Evolutionary conservation across 2,113 vertebrate genomes (phyloP).

Genomic region (Barbus barbus): DNA sequence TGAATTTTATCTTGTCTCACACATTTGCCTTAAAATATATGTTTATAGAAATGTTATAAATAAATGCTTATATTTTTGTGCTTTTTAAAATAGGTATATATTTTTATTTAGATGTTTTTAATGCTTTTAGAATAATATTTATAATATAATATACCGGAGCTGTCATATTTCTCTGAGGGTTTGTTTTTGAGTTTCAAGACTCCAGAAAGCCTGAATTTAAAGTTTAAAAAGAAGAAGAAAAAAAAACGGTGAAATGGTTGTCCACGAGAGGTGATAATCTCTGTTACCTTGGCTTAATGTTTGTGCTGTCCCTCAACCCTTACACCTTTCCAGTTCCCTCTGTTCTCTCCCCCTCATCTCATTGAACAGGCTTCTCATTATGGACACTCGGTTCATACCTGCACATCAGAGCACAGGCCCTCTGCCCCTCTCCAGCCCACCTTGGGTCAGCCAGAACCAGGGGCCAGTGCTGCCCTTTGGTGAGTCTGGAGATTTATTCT

Average conservation of each 20-base stretch:
- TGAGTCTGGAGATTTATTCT: slow-evolving; percentile 83
- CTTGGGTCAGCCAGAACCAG: slow-evolving; percentile 69
- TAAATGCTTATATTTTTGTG: no score
- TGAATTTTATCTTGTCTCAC: neutral
- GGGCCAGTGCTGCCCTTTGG: slow-evolving; percentile 75
- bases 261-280: slow-evolving; percentile 28
- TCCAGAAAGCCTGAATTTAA: no score
- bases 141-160: neutral
- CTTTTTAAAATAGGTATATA: neutral
- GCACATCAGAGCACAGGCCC: slow-evolving; percentile 51
- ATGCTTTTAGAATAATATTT: no score
- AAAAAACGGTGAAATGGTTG: neutral
- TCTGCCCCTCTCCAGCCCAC: slow-evolving; percentile 53
- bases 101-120: neutral
- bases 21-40: neutral
- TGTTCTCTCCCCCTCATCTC: neutral
- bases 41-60: no score
- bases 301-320: slow-evolving; percentile 36
- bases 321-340: neutral
- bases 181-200: no score
- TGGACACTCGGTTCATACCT: slow-evolving; percentile 39
- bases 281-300: slow-evolving; percentile 41
- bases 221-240: no score
- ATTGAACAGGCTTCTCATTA: slow-evolving; percentile 45
- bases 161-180: neutral